Conservation (phyloP, 2,113 vertebrate species). For the Hirundichthys speculiger region DNA sequence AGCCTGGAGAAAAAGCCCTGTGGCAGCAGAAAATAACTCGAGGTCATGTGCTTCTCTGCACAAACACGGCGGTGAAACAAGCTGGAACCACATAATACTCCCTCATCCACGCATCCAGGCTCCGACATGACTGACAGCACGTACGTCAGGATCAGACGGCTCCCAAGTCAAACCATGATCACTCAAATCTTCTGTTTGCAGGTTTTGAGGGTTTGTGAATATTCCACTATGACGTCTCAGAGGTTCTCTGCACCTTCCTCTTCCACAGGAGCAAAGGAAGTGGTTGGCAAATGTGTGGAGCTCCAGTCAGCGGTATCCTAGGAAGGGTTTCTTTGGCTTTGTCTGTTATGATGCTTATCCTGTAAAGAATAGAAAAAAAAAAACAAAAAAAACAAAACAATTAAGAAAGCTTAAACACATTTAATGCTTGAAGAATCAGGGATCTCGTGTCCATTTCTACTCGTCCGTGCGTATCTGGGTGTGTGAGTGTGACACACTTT, state of each 20-base stretch:
- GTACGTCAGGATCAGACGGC: conserved; percentile 7
- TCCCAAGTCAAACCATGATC: conserved; percentile 25
- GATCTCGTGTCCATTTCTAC: not conserved
- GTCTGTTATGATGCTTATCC: conserved; percentile 6
- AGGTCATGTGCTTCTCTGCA: conserved; percentile 33
- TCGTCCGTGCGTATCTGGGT: not conserved
- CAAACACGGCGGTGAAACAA: conserved; percentile 21
- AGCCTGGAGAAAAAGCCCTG: conserved; percentile 13
- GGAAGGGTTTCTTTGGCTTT: not conserved
- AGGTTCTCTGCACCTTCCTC: not conserved
- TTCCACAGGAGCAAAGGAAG: conserved; percentile 22
- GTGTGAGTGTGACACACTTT: conserved; percentile 16
- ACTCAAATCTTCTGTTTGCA: not conserved
- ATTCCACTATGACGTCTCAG: conserved; percentile 26
- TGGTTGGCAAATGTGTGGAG: conserved; percentile 17
- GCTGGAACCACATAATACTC: conserved; percentile 28
- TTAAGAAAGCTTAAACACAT: not conserved
- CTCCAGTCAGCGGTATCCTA: conserved; percentile 1
- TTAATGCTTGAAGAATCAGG: not conserved
- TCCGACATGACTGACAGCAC: conserved; percentile 51
- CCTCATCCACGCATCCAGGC: conserved; percentile 11
- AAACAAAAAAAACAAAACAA: not conserved
- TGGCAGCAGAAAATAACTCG: conserved; percentile 1
- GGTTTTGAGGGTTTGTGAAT: conserved; percentile 7
- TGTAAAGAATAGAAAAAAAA: conserved; percentile 9